Evolutionary conservation across 2,797 vertebrate species (phyloP), one percentile per base, ranked within the genome.

Genomic region (Chrysocyon brachyurus): DNA sequence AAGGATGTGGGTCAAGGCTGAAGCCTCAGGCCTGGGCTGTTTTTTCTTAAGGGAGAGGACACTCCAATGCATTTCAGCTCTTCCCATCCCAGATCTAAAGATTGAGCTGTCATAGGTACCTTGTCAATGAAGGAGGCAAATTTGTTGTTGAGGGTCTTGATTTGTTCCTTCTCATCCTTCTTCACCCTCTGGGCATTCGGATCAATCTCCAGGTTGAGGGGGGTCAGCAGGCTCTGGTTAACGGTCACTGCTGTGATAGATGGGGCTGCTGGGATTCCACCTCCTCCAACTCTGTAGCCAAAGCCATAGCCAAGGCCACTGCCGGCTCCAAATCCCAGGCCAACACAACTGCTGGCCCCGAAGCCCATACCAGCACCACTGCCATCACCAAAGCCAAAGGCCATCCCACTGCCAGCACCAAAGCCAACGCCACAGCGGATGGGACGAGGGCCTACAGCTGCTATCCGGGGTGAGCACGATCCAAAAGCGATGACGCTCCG

Each of bases 121-220:
- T 99, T 99, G 97, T 99, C 99, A 12, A 99, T 99, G 98, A 99
- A 99, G 52, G 99, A 98, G 33, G 99, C 99, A 59, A 99, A 99
- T 84, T 99, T 99, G 98, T 99, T 99, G 98, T 99, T 99, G 79
- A 99, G 99, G 89, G 96, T 98, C 98, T 99, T 99, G 98, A 99
- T 99, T 97, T 99, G 99, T 46, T 99, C 99, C 94, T 99, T 98
- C 93, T 98, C 98, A 63, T 98, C 97, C 49, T 57, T 98, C 94
- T 98, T 98, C 72, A 97, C 98, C n/a, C 93, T 97, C 73, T 98
- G 98, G 21, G 97, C 98, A 33, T 97, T 97, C 84, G 97, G 92
- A 77, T 98, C 98, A 15, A 98, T 98, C 78, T 97, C 98, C 96
- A 98, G 93, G 95, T 98, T 97, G 83, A 98, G 98, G 1, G 98